Conservation (phyloP, 64 coral and sea anemone species). For the Porites australiensis region DNA sequence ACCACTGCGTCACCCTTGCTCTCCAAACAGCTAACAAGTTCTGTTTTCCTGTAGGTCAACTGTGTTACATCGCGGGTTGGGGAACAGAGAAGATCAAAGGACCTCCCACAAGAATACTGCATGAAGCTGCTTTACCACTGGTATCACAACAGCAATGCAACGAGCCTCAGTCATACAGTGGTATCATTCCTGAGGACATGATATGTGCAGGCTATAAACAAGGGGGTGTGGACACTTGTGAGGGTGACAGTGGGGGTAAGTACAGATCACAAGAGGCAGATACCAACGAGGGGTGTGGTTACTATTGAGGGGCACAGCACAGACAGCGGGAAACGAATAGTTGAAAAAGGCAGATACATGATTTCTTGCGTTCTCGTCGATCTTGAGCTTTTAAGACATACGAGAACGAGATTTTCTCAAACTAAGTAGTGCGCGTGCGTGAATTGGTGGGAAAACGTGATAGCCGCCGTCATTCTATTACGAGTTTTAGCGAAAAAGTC, state of each 20-base stretch:
- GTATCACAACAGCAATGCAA: conserved; percentile 86
- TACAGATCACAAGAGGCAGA: neutral
- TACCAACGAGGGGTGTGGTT: too few relatives aligned
- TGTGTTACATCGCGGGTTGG: conserved; percentile 97
- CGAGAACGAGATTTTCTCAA: too few relatives aligned
- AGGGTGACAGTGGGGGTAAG: conserved; percentile 97
- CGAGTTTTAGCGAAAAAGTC: too few relatives aligned
- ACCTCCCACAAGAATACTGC: conserved; percentile 54
- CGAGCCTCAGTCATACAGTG: conserved; percentile 78
- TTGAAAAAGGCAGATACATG: too few relatives aligned
- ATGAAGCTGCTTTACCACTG: conserved; percentile 80
- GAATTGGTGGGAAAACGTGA: too few relatives aligned
- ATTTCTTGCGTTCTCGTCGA: too few relatives aligned
- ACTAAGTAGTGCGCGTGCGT: too few relatives aligned
- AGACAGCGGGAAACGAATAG: too few relatives aligned
- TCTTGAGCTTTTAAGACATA: too few relatives aligned
- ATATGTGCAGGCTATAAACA: conserved; percentile 91
- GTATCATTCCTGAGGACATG: conserved; percentile 81
- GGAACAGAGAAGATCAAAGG: conserved; percentile 81
- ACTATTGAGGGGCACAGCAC: too few relatives aligned
- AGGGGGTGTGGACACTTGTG: conserved; percentile 95
- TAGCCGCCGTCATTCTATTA: too few relatives aligned
- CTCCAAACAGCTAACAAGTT: neutral
- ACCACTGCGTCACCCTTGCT: too few relatives aligned
- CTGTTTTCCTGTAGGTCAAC: conserved; percentile 62